Base-by-base conservation (phyloP, 1,140 invertebrate species). In the Drosophila grimshawi region DNA sequence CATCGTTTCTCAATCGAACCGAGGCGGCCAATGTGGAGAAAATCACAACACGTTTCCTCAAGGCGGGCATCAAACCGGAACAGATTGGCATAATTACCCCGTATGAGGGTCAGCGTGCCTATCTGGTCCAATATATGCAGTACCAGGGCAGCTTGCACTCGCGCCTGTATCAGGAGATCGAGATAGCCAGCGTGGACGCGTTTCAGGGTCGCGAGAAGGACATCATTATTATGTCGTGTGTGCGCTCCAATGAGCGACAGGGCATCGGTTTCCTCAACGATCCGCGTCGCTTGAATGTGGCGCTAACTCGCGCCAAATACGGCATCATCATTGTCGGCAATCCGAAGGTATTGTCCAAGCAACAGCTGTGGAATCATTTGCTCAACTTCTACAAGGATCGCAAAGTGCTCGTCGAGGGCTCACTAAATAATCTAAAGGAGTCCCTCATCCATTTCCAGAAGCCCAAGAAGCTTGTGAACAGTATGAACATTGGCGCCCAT, bases 31-130 rank as follows among this genome's bases (percentile, higher is more conserved):
- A 99, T 92, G 99, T 99, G 1, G 99, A 99, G 92, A 99, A 99
- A 92, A 96, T 99, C 43, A 97, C 97, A 0, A 99, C 98, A 0
- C 94, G 97, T 46, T 98, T 99, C 81, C 93, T 99, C 4, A 96
- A 98, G 81, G 97, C 97, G 6, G 98, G 99, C 4, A 96, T 99
- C 0, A 97, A 98, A 83, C 98, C 99, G 0, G 98, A 99, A 81
- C 99, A 99, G 92, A 99, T 99, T 64, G 99, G 99, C n/a, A 98
- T 99, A 32, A 99, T 99, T 48, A 99, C 99, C 0, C 99, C 99
- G 0, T 99, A 99, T 79, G 99, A 99, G 93, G 98, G 99, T 0
- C 99, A 99, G 91, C 93, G 99, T n/a, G 98, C 98, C 0, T 99
- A 99, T 93, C 93, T 99, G 52, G 98, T 97, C 0, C 98, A 99